Conservation (phyloP, 1,140 invertebrate species). For the Choristoneura fumiferana region DNA sequence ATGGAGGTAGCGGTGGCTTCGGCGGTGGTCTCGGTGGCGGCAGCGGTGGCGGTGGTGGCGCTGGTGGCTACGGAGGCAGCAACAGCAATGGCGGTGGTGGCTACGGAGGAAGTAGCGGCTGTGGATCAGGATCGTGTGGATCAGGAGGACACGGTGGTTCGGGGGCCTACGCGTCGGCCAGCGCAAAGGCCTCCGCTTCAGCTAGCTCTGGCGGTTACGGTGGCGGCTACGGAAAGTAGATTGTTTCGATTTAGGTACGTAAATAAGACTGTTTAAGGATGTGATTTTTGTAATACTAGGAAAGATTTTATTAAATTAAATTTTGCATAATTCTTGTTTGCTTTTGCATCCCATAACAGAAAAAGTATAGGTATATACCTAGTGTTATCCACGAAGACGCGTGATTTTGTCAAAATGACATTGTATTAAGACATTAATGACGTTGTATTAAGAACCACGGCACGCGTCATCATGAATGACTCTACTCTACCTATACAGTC, state of each 20-base stretch:
- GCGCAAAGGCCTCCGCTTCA: constrained; percentile 46
- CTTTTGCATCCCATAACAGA: too few relatives aligned
- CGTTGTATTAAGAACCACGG: too few relatives aligned
- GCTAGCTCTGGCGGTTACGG: constrained; percentile 52
- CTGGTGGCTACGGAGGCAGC: too few relatives aligned
- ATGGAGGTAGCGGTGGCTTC: constrained; percentile 22
- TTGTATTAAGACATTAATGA: too few relatives aligned
- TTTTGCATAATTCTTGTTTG: too few relatives aligned
- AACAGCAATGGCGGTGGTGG: constrained; percentile 18
- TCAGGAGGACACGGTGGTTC: constrained; percentile 28
- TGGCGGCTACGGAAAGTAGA: constrained; percentile 2
- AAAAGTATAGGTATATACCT: too few relatives aligned
- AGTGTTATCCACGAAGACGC: too few relatives aligned
- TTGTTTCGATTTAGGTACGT: not conserved
- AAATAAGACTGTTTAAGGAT: constrained; percentile 1
- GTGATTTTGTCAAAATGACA: too few relatives aligned
- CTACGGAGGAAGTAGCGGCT: constrained; percentile 25
- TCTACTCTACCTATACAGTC: too few relatives aligned
- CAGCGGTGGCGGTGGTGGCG: not conserved
- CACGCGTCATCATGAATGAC: too few relatives aligned
- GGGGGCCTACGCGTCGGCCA: constrained; percentile 42
- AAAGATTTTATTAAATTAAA: too few relatives aligned
- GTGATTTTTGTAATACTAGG: not conserved
- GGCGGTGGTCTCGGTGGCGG: constrained; percentile 11
- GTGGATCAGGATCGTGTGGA: constrained; percentile 27